Base-by-base conservation (phyloP, 2,113 vertebrate species). In the Apodemus sylvaticus region DNA sequence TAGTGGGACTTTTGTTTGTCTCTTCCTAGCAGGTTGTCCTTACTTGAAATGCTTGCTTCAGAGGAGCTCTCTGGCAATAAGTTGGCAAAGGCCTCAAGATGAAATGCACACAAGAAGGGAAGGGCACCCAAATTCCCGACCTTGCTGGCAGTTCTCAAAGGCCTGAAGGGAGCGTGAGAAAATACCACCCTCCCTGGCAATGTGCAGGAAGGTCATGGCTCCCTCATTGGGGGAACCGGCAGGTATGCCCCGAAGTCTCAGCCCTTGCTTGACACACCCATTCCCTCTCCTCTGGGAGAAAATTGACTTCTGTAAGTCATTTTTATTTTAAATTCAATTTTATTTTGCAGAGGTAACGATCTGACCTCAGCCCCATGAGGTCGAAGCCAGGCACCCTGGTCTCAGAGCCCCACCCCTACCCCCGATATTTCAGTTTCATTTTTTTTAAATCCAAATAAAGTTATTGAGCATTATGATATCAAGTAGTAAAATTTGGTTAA, bases 381-480 rank as follows among this genome's bases (percentile, higher is more conserved):
- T 31, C 42, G n/a, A 45, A 45, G 29, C 3, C 3, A 64, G 45
- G 36, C 1, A 34, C 34, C 20, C 2, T 19, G 6, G 19, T 26
- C 76, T 16, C 58, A 51, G 9, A 39, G 14, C 34, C 36, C 10
- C 24, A 10, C 2, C 34, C 17, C 31, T 19, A 51, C 14, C 13
- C 34, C 12, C 24, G 39, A 53, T 20, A 68, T 16, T 78, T 66
- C 6, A 93, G 55, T 39, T 78, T 53, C 51, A 83, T 20, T n/a
- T 94, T 83, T 71, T 48, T 48, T 58, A 19, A 70, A 26, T 82
- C 34, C 39, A 77, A 79, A 85, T 77, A 71, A 91, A 94, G 51
- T 88, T 86, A 89, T 91, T 94, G 71, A 94, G 97, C 81, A 92
- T 88, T 96, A 97, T 68, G 82, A 97, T 97, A 96, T 96, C 88